Evolutionary conservation across 1,140 invertebrate species (phyloP).

Genomic region (Nasonia giraulti): DNA sequence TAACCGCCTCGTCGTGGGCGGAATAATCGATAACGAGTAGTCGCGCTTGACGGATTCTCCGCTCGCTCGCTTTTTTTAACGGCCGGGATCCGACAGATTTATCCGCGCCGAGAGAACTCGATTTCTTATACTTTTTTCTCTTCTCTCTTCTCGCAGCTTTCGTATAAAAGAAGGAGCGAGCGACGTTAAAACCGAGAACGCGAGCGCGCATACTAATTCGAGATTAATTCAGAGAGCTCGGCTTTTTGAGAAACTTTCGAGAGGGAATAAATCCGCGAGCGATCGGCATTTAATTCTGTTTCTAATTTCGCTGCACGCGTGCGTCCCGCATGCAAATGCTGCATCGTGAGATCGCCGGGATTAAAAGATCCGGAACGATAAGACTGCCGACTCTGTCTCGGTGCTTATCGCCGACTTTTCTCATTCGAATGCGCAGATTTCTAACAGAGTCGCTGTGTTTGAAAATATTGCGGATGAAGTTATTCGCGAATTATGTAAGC

Average conservation of each 20-base stretch:
- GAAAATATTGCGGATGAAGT: constrained; percentile 5
- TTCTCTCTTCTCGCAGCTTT: too few relatives aligned
- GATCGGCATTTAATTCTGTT: constrained; percentile 1
- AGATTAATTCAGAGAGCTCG: not conserved
- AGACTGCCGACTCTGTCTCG: not conserved
- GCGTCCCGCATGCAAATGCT: not conserved
- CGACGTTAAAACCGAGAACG: not conserved
- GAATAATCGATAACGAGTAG: constrained; percentile 20
- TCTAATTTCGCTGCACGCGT: not conserved
- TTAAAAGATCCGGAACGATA: not conserved
- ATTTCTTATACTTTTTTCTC: not conserved
- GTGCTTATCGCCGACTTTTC: not conserved
- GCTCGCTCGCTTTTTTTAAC: not conserved
- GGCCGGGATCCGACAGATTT: not conserved
- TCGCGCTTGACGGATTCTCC: not conserved
- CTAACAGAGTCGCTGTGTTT: not conserved
- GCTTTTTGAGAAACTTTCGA: not conserved
- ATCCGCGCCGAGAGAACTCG: not conserved
- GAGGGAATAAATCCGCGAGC: not conserved
- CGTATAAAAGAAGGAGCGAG: not conserved
- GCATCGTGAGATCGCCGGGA: not conserved
- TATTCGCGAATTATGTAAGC: constrained; percentile 30
- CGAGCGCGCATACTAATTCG: not conserved
- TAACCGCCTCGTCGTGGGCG: constrained; percentile 10
- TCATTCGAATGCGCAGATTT: not conserved